Evolutionary conservation across 2,113 vertebrate species (phyloP).

Genomic region (Perognathus longimembris): DNA sequence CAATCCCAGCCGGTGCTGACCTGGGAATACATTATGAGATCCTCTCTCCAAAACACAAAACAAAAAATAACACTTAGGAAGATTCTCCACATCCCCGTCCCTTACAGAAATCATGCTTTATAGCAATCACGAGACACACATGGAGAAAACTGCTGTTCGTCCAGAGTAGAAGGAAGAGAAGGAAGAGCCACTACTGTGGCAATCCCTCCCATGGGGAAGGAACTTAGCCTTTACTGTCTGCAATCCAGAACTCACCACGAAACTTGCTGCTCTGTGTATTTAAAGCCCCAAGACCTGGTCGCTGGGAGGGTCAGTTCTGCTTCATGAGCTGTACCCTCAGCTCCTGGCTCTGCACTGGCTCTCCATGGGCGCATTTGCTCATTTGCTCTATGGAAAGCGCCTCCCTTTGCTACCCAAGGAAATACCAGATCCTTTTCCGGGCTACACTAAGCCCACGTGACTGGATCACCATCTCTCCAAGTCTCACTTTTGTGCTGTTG

Average conservation of each 20-base stretch:
- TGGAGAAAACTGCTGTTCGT: background rate
- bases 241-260: background rate
- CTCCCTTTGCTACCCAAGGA: too few relatives aligned
- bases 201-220: background rate
- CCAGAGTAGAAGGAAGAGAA: background rate
- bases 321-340: background rate
- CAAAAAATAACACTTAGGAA: background rate
- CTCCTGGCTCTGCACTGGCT: rapidly evolving
- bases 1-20: background rate
- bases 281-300: background rate
- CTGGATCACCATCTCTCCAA: rapidly evolving
- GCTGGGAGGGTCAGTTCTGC: rapidly evolving
- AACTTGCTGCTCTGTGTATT: background rate
- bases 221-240: too few relatives aligned
- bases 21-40: background rate
- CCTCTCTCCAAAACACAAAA: too few relatives aligned
- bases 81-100: background rate
- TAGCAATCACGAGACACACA: background rate
- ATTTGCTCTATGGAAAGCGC: background rate
- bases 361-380: rapidly evolving
- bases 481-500: background rate
- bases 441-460: background rate
- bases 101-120: background rate
- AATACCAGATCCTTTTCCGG: background rate
- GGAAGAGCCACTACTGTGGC: background rate